A percentile compares a stretch with the other conserved stretches of the same genome.
Evolutionary conservation across 2,888 invertebrate genomes (phyloP).

Genomic region (Tuta absoluta): DNA sequence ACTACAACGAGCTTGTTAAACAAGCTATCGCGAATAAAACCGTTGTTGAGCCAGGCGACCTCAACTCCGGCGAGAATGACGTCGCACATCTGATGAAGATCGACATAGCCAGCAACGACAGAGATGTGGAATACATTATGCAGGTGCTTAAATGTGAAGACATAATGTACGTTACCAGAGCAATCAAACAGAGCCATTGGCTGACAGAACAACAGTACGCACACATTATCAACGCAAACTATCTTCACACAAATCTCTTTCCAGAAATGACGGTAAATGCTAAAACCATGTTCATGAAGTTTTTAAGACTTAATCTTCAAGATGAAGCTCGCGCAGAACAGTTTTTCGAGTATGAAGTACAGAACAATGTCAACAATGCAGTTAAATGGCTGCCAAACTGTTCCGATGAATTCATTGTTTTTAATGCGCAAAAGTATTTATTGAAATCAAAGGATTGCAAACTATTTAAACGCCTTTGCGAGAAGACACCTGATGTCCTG

Average conservation of each 20-base stretch:
- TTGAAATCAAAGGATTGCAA: neutral
- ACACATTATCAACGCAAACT: constrained; percentile 60
- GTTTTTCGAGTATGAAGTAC: constrained; percentile 56
- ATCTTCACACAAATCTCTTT: constrained; percentile 51
- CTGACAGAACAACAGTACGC: constrained; percentile 55
- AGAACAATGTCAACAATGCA: constrained; percentile 40
- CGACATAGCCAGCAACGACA: constrained; percentile 49
- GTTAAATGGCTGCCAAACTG: constrained; percentile 64
- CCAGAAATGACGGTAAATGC: constrained; percentile 60
- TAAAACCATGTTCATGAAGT: constrained; percentile 55
- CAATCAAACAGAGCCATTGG: constrained; percentile 61
- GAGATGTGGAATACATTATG: constrained; percentile 50
- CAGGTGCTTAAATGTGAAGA: constrained; percentile 53
- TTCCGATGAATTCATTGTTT: constrained; percentile 50
- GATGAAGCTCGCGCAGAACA: constrained; percentile 56
- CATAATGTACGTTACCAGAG: constrained; percentile 59
- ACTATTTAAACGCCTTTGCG: constrained; percentile 52
- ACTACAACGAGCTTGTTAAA: constrained; percentile 38
- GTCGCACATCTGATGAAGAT: constrained; percentile 54
- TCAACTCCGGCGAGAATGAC: constrained; percentile 42
- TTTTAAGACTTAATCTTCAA: constrained; percentile 56
- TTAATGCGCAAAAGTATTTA: neutral
- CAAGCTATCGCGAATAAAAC: constrained; percentile 36
- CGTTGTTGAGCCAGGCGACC: constrained; percentile 29
- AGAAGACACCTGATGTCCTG: constrained; percentile 46